Evolutionary conservation across 92 coral and sea anemone genomes (phyloP), one percentile per base, ranked within the genome.

Genomic region (Zoanthus sansibaricus): DNA sequence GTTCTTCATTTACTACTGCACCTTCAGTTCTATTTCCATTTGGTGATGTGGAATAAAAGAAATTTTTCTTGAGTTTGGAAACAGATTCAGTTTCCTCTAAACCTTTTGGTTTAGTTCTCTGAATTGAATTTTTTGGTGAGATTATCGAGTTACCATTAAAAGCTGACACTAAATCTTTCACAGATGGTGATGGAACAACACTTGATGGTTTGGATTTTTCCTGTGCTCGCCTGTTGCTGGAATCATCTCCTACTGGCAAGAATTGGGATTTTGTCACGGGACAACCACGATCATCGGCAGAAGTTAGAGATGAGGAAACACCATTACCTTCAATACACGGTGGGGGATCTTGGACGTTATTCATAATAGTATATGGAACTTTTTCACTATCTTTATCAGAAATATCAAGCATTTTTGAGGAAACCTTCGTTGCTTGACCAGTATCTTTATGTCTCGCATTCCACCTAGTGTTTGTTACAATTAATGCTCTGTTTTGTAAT

Each of bases 101-200:
- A 5, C 52, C 61, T 45, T 30, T 44, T 66, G 85, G 15, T 47
- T 80, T 45, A 66, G 7, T 42, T 62, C 66, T 72, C 75, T 10
- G 85, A 9, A 46, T 64, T 71, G 21, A 80, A 21, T 45, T 17
- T 18, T 47, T 49, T 6, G 32, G 61, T 25, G 75, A 4, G 16
- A 25, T 15, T 37, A 9, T 21, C 2, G 75, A 47, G 4, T 64
- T 71, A 25, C 66, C 52, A 80, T 46, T 67, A 42, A 80, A 68
- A 46, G 37, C 74, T 6, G 85, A 64, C 13, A 80, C 59, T n/a
- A 80, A 31, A 5, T 80, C 85, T 58, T 80, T 80, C 11, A 80
- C 85, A 20, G 85, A 80, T 11, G 85, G 75, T 3, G 75, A 80
- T 45, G 59, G 70, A 31, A 80, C 75, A 25, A 80, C 85, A 6